Conservation (phyloP, 2,888 invertebrate genomes). For the Eledona agricola region DNA sequence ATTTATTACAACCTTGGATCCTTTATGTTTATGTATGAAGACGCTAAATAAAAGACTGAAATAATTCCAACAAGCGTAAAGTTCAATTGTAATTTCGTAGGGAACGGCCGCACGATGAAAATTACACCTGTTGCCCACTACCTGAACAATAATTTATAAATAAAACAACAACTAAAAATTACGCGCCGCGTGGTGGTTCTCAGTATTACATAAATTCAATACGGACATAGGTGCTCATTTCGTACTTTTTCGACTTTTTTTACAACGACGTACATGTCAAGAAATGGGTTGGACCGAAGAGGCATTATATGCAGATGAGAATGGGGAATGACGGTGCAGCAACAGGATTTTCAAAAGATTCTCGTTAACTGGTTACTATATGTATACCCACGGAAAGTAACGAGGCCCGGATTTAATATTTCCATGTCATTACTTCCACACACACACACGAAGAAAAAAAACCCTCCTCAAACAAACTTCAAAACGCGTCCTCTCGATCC, state of each 20-base stretch:
- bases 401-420: conserved; percentile 2
- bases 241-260: conserved; percentile 14
- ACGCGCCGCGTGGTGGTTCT: conserved; percentile 17
- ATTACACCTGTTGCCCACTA: conserved; percentile 25
- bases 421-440: conserved; percentile 17
- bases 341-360: conserved; percentile 27
- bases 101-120: conserved; percentile 9
- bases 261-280: conserved; percentile 21
- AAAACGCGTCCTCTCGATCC: too few species aligned
- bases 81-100: conserved; percentile 10
- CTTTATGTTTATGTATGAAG: conserved; percentile 19
- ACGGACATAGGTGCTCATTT: conserved; percentile 32
- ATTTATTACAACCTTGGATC: conserved; percentile 17
- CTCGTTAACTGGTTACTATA: conserved; percentile 18
- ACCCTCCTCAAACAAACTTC: too few species aligned
- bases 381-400: conserved; percentile 9
- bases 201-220: conserved; percentile 26
- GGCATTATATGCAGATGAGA: conserved; percentile 44
- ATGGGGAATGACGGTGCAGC: conserved; percentile 39
- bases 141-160: conserved; percentile 22
- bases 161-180: conserved; percentile 24
- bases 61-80: conserved; percentile 14
- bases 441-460: too few species aligned
- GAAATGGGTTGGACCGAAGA: conserved; percentile 39
- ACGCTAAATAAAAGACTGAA: conserved; percentile 16